These are phyloP conservation scores for Rafetus swinhoei DNA, from an alignment of 2,113 vertebrate species.

Conservation along the genomic window DNA sequence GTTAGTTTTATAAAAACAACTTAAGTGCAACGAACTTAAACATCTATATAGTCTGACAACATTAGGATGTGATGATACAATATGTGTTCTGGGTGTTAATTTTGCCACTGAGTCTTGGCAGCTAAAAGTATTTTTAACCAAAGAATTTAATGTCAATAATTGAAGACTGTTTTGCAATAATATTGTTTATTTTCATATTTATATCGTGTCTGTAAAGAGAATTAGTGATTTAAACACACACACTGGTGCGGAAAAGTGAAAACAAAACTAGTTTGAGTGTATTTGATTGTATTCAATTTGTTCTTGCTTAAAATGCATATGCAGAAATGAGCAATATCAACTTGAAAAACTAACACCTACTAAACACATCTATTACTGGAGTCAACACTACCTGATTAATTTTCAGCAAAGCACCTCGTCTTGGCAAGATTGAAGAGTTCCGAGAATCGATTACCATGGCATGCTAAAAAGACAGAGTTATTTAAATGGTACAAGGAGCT, in stretches of 20 bases:
- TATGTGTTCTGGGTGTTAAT: not conserved
- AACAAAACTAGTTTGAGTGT: not conserved
- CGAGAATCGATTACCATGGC: constrained; percentile 92
- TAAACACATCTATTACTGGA: not conserved
- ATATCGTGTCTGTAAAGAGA: not conserved
- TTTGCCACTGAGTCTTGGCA: not conserved
- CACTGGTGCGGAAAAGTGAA: not conserved
- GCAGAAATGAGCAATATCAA: not conserved
- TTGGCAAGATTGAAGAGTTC: constrained; percentile 92
- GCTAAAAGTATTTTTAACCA: not conserved
- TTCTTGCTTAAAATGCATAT: not conserved
- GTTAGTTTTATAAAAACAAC: not conserved
- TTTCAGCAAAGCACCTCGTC: constrained; percentile 90
- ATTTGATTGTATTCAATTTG: not conserved
- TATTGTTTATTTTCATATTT: not conserved
- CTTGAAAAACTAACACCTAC: not conserved
- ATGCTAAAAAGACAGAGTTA: constrained; percentile 80
- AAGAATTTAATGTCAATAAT: not conserved
- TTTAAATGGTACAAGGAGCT: not conserved
- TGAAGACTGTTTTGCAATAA: not conserved
- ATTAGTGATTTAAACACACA: not conserved
- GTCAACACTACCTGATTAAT: constrained; percentile 88
- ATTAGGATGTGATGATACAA: not conserved
- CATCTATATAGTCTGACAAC: not conserved
- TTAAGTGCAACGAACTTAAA: not conserved